phyloP scores from a whole-genome alignment of 1,140 invertebrate genomes.

The Drosophila albomicans region DNA sequence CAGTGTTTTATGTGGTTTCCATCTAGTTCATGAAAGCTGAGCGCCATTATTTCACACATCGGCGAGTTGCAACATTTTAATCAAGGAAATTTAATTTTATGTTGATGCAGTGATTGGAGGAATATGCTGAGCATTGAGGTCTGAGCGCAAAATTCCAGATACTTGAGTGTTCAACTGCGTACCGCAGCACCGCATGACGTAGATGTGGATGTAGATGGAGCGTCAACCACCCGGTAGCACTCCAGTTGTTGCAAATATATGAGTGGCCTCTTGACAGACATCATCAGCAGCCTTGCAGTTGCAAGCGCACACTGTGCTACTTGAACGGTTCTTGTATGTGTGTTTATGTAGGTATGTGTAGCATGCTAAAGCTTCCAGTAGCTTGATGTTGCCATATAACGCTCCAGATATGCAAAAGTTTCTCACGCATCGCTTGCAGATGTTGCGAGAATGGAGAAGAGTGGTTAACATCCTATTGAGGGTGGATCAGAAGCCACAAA shows the following conservation, averaged over 20 bases:
- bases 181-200: conserved; percentile 73
- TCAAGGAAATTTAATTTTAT: conserved; percentile 50
- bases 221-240: conserved; percentile 47
- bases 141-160: conserved; percentile 58
- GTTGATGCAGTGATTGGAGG: conserved; percentile 46
- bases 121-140: conserved; percentile 54
- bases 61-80: conserved; percentile 53
- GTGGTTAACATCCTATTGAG: neutral
- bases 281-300: conserved; percentile 35
- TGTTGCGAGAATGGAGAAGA: conserved; percentile 24
- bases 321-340: conserved; percentile 49
- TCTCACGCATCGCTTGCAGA: conserved; percentile 76
- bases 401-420: conserved; percentile 62
- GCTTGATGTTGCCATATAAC: conserved; percentile 59
- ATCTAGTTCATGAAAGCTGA: neutral
- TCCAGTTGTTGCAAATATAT: conserved; percentile 80
- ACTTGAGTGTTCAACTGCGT: conserved; percentile 75
- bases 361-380: conserved; percentile 69
- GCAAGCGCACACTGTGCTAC: conserved; percentile 64
- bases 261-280: conserved; percentile 80
- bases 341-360: conserved; percentile 21
- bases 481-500: neutral
- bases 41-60: conserved; percentile 71
- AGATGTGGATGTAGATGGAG: conserved; percentile 7
- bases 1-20: neutral